These are phyloP conservation scores for Mobula hypostoma DNA, from an alignment of 2,113 vertebrate genomes.

Conservation along the genomic window DNA sequence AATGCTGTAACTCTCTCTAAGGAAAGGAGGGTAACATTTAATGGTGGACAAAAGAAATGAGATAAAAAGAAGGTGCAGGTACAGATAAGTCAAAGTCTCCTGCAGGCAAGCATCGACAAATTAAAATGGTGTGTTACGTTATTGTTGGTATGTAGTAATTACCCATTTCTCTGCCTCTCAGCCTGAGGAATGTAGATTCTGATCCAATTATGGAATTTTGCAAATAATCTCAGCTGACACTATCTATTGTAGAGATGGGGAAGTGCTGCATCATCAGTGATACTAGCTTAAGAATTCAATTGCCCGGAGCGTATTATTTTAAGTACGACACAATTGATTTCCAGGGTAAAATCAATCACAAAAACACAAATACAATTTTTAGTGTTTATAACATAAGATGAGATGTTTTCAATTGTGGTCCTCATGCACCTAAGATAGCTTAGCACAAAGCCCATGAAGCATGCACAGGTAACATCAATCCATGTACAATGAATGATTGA, in stretches of 20 bases:
- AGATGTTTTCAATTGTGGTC: no score
- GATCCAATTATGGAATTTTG: background rate
- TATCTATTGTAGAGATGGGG: background rate
- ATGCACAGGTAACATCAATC: no score
- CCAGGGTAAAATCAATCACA: no score
- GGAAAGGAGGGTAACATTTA: background rate
- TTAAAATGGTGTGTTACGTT: background rate
- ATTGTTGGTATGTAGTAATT: background rate
- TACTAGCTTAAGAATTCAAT: background rate
- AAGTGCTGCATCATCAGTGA: background rate
- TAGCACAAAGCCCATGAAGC: no score
- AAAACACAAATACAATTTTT: no score
- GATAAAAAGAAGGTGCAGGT: background rate
- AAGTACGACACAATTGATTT: no score
- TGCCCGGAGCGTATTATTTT: no score
- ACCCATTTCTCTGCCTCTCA: background rate
- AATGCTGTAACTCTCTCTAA: background rate
- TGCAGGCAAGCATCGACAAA: background rate
- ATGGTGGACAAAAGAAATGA: background rate
- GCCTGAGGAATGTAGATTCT: background rate
- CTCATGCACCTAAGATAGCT: no score
- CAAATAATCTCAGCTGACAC: background rate
- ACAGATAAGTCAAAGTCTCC: background rate
- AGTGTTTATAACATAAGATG: no score
- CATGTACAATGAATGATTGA: no score